Conservation (phyloP, 2,888 invertebrate species). For the Dichetophora obliterata region DNA sequence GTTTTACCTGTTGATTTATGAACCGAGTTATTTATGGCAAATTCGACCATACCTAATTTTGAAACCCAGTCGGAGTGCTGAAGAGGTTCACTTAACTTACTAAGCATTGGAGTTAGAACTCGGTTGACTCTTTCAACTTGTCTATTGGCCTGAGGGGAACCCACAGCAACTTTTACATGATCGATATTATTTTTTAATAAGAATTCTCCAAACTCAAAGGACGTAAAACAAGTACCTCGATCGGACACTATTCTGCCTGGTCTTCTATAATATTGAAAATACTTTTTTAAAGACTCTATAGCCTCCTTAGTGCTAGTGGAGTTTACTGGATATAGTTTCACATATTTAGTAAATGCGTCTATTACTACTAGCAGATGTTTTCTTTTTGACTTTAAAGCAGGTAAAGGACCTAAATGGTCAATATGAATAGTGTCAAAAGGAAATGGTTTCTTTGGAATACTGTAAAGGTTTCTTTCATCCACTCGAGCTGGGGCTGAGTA, state of each 20-base stretch:
- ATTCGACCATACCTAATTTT: conserved; percentile 20
- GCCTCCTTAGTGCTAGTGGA: conserved; percentile 32
- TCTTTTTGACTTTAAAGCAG: conserved; percentile 20
- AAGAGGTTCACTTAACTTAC: conserved; percentile 36
- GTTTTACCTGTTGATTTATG: conserved; percentile 36
- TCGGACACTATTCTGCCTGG: conserved; percentile 38
- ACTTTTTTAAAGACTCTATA: conserved; percentile 40
- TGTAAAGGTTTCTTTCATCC: conserved; percentile 30
- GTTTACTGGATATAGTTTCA: conserved; percentile 26
- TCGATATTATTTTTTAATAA: conserved; percentile 6
- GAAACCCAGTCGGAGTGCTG: conserved; percentile 32
- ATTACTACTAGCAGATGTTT: conserved; percentile 28
- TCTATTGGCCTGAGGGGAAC: neutral
- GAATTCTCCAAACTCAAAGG: conserved; percentile 11
- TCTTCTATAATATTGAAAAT: conserved; percentile 43
- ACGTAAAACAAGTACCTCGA: conserved; percentile 33
- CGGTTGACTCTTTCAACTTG: conserved; percentile 22
- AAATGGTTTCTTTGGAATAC: conserved; percentile 29
- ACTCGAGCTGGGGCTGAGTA: neutral
- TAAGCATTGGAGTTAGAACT: conserved; percentile 36
- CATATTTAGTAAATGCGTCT: conserved; percentile 22
- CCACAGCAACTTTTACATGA: conserved; percentile 1
- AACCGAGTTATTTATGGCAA: conserved; percentile 29
- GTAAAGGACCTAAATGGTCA: conserved; percentile 30
- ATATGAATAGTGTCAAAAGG: conserved; percentile 37